Evolutionary conservation across 2,797 vertebrate genomes (phyloP), one percentile per base, ranked within the genome.

Genomic region (Poecile montanus): DNA sequence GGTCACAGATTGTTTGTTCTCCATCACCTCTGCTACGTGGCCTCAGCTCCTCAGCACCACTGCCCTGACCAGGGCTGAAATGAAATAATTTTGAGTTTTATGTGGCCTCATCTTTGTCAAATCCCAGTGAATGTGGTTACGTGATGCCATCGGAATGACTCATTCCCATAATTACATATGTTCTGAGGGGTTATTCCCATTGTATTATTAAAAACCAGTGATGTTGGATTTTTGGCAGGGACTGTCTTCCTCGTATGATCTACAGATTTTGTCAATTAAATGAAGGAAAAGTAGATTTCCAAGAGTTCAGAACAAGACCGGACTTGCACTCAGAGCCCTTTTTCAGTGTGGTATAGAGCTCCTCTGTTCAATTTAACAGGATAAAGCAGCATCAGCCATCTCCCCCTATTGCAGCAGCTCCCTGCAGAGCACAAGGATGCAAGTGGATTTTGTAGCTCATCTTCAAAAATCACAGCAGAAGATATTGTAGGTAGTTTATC

Each of bases 251-350:
- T 92, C 34, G 90, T 89, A 85, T 74, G 83, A 95, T 85, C 89
- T 91, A 91, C 96, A 96, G 94, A 95, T 95, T 96, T 96, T 93
- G 93, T 89, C 94, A 94, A 95, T 94, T 96, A 94, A 89, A 67
- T 67, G 90, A 88, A 92, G 90, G 90, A 90, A 96, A 94, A 93
- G 73, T 60, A 89, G 81, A 93, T 91, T 95, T 95, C 92, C 84
- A 94, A 93, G 93, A 68, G 78, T 62, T 92, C 54, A 66, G 86
- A 78, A 77, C 93, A 95, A 92, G 93, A 94, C 85, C 15, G 16
- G 82, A 48, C 92, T 94, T 94, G 95, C 40, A 48, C 62, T 87
- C 26, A 0, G 71, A 88, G 91, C 72, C n/a, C 56, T 51, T 91
- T 88, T 44, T 58, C 18, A 2, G 58, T 13, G 72, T 40, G 50